Percentiles rank a stretch among this genome's conserved stretches.
These are phyloP conservation scores for Dicentrarchus labrax DNA, from an alignment of 2,113 vertebrate species.

Conservation along the genomic window DNA sequence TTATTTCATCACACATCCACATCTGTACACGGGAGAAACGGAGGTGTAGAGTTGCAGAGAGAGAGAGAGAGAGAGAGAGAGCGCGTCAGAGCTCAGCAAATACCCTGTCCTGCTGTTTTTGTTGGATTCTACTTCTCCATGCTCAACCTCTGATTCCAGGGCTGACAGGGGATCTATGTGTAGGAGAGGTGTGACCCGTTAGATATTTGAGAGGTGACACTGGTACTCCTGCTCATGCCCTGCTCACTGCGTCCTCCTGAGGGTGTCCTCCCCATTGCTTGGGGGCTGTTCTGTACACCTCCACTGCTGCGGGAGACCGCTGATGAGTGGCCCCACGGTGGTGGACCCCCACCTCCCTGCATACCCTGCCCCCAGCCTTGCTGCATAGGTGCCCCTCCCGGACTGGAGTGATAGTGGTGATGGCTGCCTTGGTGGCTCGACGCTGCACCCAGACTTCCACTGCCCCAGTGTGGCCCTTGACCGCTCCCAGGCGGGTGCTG, in stretches of 20 bases:
- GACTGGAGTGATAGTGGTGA: conserved; percentile 89
- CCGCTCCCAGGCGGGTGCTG: conserved; percentile 88
- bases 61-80: neutral
- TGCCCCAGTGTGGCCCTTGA: conserved; percentile 90
- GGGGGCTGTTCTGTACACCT: conserved; percentile 96
- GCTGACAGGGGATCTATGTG: conserved; percentile 86
- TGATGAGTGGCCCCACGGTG: conserved; percentile 92
- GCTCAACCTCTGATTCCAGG: conserved; percentile 46
- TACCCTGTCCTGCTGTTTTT: conserved; percentile 50
- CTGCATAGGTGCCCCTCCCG: conserved; percentile 90
- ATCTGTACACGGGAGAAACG: conserved; percentile 63
- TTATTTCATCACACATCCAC: conserved; percentile 78
- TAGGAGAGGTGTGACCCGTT: conserved; percentile 99
- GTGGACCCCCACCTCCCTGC: conserved; percentile 87
- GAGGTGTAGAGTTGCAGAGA: conserved; percentile 43
- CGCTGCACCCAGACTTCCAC: conserved; percentile 65
- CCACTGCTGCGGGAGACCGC: conserved; percentile 90
- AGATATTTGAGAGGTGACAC: conserved; percentile 99
- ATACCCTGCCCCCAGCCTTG: conserved; percentile 93
- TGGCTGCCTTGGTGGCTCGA: conserved; percentile 88
- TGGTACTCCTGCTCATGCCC: conserved; percentile 99
- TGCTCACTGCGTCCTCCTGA: conserved; percentile 96
- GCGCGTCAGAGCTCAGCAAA: conserved; percentile 37
- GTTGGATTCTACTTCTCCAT: conserved; percentile 40
- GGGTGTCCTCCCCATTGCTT: conserved; percentile 96